phyloP scores from a whole-genome alignment of 2,113 vertebrate genomes.

The Cochlearius cochlearius region DNA sequence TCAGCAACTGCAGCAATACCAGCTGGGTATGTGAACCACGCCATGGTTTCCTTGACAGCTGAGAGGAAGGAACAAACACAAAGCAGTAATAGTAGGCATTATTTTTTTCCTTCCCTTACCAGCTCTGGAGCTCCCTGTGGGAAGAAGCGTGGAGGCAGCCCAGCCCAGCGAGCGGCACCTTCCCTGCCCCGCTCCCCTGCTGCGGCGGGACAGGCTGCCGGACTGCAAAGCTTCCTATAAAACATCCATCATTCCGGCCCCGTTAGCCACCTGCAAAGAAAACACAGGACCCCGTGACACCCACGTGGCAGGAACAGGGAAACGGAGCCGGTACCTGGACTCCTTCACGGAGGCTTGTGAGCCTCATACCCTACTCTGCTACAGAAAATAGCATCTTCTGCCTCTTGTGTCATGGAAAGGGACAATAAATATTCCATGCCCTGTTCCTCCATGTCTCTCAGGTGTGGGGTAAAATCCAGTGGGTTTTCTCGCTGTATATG shows the following conservation, averaged over 20 bases:
- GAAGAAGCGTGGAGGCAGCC: neutral
- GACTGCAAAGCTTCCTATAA: slow-evolving; percentile 81
- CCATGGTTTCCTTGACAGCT: slow-evolving; percentile 13
- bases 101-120: neutral
- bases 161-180: neutral
- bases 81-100: neutral
- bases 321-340: neutral
- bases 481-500: neutral
- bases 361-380: neutral
- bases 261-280: slow-evolving; percentile 73
- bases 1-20: neutral
- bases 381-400: neutral
- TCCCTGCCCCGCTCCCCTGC: slow-evolving; percentile 81
- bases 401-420: neutral
- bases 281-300: neutral
- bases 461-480: neutral
- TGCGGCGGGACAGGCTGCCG: slow-evolving; percentile 79
- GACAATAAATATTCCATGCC: neutral
- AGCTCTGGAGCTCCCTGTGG: neutral
- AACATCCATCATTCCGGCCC: slow-evolving; percentile 83
- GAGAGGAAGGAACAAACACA: neutral
- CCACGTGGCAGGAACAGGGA: neutral
- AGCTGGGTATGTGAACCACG: neutral
- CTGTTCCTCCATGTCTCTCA: neutral
- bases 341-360: neutral